These are phyloP conservation scores for Dreissena rostriformis DNA, from an alignment of 1,140 invertebrate species.

Conservation along the genomic window DNA sequence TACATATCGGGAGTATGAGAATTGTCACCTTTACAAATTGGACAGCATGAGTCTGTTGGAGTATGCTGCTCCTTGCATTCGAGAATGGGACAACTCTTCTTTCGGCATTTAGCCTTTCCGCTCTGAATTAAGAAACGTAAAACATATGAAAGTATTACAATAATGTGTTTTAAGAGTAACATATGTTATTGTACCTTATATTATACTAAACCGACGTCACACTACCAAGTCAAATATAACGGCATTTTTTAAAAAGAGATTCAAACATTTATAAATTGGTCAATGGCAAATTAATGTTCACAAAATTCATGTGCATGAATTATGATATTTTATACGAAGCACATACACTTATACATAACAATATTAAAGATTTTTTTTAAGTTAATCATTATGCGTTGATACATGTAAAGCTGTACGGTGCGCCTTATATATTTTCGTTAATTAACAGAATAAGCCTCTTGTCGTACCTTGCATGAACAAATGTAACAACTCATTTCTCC, in stretches of 20 bases:
- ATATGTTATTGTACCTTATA: neutral
- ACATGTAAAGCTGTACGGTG: neutral
- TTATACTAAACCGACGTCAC: neutral
- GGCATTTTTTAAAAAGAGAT: neutral
- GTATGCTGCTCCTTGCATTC: conserved; percentile 29
- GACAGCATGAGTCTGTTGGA: conserved; percentile 32
- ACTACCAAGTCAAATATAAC: neutral
- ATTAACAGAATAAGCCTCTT: neutral
- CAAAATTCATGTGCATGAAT: neutral
- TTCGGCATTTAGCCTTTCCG: conserved; percentile 33
- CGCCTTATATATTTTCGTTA: neutral
- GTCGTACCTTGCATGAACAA: conserved; percentile 35
- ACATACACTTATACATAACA: neutral
- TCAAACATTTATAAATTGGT: too few relatives aligned
- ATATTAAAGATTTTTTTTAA: neutral
- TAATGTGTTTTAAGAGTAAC: neutral
- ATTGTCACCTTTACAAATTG: conserved; percentile 34
- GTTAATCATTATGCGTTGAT: neutral
- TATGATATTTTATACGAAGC: neutral
- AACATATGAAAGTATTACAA: neutral
- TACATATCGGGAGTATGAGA: too few relatives aligned
- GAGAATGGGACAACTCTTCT: conserved; percentile 28
- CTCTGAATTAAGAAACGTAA: conserved; percentile 3
- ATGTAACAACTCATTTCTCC: conserved; percentile 52
- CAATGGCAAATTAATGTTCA: neutral